A percentile compares a stretch with the other conserved stretches of the same genome.
Conservation (phyloP, 2,797 vertebrate genomes). For the Acrocephalus scirpaceus region DNA sequence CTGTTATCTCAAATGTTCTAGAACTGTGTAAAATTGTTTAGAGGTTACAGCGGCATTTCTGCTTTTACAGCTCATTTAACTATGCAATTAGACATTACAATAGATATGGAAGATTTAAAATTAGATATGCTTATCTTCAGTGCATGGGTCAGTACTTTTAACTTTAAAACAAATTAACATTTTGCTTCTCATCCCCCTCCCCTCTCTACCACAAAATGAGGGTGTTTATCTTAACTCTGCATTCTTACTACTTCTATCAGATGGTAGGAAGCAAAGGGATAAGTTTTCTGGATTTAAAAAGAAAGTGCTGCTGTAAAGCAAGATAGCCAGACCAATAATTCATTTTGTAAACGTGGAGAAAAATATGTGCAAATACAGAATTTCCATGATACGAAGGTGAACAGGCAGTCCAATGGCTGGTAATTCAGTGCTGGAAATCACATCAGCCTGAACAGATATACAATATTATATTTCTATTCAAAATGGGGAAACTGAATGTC, state of each 20-base stretch:
- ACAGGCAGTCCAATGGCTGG: conserved; percentile 62
- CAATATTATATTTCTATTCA: conserved; percentile 78
- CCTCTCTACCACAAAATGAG: conserved; percentile 15
- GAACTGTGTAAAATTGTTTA: conserved; percentile 73
- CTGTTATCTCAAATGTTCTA: conserved; percentile 67
- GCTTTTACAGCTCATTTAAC: conserved; percentile 78
- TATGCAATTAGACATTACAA: conserved; percentile 78
- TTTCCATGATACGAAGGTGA: conserved; percentile 68
- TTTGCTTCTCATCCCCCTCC: conserved; percentile 20
- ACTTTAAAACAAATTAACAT: conserved; percentile 72
- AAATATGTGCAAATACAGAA: conserved; percentile 61
- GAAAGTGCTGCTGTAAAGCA: conserved; percentile 54
- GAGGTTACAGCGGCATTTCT: conserved; percentile 56
- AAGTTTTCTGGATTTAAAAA: conserved; percentile 68
- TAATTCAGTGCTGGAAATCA: conserved; percentile 73
- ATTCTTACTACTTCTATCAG: conserved; percentile 71
- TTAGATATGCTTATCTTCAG: conserved; percentile 76
- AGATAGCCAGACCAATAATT: conserved; percentile 62
- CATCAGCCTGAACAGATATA: conserved; percentile 71
- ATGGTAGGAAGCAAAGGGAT: conserved; percentile 55
- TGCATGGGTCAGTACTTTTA: conserved; percentile 70
- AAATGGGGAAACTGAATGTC: conserved; percentile 80
- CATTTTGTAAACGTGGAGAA: conserved; percentile 64
- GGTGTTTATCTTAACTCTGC: conserved; percentile 75
- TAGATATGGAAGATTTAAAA: conserved; percentile 79